A percentile compares a stretch with the other conserved stretches of the same genome.
phyloP scores from a whole-genome alignment of 2,888 invertebrate genomes.

The Cosmia trapezina region DNA sequence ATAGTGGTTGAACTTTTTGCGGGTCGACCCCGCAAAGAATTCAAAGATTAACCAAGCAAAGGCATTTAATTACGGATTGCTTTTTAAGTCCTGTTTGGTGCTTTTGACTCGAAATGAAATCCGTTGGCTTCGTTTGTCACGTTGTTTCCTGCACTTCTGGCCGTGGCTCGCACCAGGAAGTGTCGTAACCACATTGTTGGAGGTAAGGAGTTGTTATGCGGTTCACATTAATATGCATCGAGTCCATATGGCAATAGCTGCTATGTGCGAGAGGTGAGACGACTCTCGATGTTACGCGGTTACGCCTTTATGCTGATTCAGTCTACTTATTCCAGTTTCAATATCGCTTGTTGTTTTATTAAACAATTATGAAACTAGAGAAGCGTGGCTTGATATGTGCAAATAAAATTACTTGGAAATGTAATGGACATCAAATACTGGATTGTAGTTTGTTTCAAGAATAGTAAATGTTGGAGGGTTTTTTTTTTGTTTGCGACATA shows the following conservation, averaged over 20 bases:
- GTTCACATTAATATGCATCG: conserved; percentile 84
- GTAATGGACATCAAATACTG: conserved; percentile 16
- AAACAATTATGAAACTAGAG: conserved; percentile 64
- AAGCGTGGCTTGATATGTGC: conserved; percentile 36
- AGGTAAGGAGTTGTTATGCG: conserved; percentile 79
- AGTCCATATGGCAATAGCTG: conserved; percentile 73
- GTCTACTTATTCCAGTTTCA: conserved; percentile 68
- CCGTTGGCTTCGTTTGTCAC: conserved; percentile 55
- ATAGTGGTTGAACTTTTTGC: not conserved
- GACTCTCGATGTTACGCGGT: conserved; percentile 68
- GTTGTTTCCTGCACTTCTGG: conserved; percentile 67
- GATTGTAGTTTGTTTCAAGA: not conserved
- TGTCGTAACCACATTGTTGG: conserved; percentile 81
- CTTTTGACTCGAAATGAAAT: conserved; percentile 22
- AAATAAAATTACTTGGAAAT: conserved; percentile 42
- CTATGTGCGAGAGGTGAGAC: conserved; percentile 72
- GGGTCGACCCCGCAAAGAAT: not conserved
- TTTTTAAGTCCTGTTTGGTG: conserved; percentile 25
- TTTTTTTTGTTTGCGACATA: not conserved
- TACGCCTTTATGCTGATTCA: conserved; percentile 67
- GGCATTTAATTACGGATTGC: conserved; percentile 12
- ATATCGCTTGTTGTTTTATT: conserved; percentile 58
- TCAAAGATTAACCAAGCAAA: conserved; percentile 3
- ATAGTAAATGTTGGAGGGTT: not conserved
- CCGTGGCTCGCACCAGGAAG: conserved; percentile 77